Conservation (phyloP, 2,888 invertebrate species). For the Heliconius erato region DNA sequence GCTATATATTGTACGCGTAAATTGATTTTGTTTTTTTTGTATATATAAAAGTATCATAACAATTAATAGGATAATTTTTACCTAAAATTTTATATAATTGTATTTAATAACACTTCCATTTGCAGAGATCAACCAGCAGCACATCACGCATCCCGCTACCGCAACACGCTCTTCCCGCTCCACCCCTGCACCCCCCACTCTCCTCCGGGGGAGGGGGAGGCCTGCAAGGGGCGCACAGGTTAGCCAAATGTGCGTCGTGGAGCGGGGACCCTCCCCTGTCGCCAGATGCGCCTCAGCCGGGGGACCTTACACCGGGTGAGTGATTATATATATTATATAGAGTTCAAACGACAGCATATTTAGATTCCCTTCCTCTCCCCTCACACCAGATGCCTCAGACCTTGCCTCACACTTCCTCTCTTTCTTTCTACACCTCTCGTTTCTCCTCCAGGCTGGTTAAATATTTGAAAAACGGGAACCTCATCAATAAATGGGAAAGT, state of each 20-base stretch:
- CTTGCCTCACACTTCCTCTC: too few relatives aligned
- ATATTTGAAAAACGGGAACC: too few relatives aligned
- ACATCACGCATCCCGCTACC: constrained; percentile 78
- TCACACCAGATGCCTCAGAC: too few relatives aligned
- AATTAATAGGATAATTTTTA: too few relatives aligned
- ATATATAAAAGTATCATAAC: too few relatives aligned
- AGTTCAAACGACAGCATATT: background rate
- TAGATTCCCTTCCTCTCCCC: too few relatives aligned
- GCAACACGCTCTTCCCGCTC: constrained; percentile 36
- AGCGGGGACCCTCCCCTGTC: constrained; percentile 82
- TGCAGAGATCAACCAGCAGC: constrained; percentile 71
- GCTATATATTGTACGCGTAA: too few relatives aligned
- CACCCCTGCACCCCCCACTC: constrained; percentile 40
- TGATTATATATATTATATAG: constrained; percentile 8
- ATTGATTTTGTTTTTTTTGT: too few relatives aligned
- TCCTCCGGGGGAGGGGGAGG: background rate
- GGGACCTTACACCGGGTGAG: constrained; percentile 86
- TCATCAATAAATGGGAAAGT: too few relatives aligned
- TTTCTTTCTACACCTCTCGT: too few relatives aligned
- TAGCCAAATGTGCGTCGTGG: constrained; percentile 91
- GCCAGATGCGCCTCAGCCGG: constrained; percentile 66
- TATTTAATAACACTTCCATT: background rate
- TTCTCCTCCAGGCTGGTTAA: too few relatives aligned
- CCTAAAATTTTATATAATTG: too few relatives aligned
- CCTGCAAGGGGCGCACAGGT: constrained; percentile 72